These are phyloP conservation scores for Toxostoma redivivum DNA, from an alignment of 2,113 vertebrate genomes.

Conservation along the genomic window DNA sequence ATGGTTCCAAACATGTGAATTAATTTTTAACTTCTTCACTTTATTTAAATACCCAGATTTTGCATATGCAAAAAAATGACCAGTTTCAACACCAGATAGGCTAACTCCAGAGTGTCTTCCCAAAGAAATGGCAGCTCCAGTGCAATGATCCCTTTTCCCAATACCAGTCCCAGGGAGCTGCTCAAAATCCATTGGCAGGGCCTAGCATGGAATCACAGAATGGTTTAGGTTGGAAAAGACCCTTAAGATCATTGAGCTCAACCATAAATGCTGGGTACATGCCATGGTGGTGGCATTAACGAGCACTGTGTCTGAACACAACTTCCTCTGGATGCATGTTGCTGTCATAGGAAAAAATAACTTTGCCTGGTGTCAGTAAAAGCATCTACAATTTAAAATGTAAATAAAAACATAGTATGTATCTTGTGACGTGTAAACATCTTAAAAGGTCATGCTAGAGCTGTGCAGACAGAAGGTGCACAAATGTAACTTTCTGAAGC, in stretches of 20 bases:
- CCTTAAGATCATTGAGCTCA: neutral
- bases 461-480: neutral
- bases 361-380: neutral
- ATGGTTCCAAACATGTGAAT: neutral
- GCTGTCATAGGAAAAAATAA: neutral
- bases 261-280: accelerated
- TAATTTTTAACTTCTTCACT: neutral
- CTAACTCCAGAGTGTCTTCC: neutral
- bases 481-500: neutral
- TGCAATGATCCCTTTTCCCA: neutral
- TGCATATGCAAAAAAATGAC: neutral
- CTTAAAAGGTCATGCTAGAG: neutral
- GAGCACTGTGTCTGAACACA: neutral
- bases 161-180: neutral
- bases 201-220: neutral
- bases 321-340: neutral
- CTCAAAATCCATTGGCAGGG: neutral
- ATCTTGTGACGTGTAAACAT: neutral
- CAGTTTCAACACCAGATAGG: neutral
- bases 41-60: neutral
- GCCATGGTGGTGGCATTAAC: neutral
- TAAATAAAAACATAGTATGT: neutral
- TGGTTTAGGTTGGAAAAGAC: neutral
- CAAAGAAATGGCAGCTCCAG: neutral
- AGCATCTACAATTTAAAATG: neutral